Conservation (phyloP, 2,888 invertebrate genomes). For the Eledona agricola region DNA sequence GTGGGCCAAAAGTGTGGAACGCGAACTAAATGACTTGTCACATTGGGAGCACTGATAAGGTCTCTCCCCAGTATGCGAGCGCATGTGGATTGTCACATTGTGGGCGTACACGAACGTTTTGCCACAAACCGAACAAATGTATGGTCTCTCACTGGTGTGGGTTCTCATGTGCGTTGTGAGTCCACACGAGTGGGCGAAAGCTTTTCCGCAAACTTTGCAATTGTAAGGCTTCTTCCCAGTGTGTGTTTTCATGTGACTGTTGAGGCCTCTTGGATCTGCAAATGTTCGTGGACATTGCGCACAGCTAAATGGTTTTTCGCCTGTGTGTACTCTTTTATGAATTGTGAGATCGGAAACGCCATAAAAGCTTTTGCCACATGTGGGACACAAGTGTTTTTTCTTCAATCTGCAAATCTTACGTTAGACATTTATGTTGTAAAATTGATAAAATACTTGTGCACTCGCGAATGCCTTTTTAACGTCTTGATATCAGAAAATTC, state of each 20-base stretch:
- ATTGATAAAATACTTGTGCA: slow-evolving; percentile 38
- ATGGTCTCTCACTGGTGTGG: slow-evolving; percentile 53
- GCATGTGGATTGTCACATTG: slow-evolving; percentile 53
- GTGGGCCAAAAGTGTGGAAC: slow-evolving; percentile 48
- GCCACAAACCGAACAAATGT: slow-evolving; percentile 54
- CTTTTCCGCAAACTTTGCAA: slow-evolving; percentile 52
- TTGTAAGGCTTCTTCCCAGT: slow-evolving; percentile 51
- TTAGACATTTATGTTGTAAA: neutral
- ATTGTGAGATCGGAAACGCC: slow-evolving; percentile 48
- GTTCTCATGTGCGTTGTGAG: slow-evolving; percentile 53
- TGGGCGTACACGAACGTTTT: slow-evolving; percentile 54
- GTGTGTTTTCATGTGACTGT: slow-evolving; percentile 52
- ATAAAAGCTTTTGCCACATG: slow-evolving; percentile 53
- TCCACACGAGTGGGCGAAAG: slow-evolving; percentile 51
- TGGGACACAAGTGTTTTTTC: slow-evolving; percentile 47
- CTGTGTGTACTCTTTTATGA: slow-evolving; percentile 52
- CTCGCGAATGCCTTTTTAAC: slow-evolving; percentile 40
- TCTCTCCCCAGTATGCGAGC: slow-evolving; percentile 55
- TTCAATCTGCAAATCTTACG: slow-evolving; percentile 31
- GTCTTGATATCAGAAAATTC: slow-evolving; percentile 38
- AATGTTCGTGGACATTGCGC: slow-evolving; percentile 50
- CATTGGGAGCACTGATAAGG: slow-evolving; percentile 52
- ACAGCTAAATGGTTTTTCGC: slow-evolving; percentile 52
- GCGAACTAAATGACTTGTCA: slow-evolving; percentile 48
- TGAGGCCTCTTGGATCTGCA: slow-evolving; percentile 52